phyloP scores from a whole-genome alignment of 2,888 invertebrate species.

The Drosophila stalkeri region DNA sequence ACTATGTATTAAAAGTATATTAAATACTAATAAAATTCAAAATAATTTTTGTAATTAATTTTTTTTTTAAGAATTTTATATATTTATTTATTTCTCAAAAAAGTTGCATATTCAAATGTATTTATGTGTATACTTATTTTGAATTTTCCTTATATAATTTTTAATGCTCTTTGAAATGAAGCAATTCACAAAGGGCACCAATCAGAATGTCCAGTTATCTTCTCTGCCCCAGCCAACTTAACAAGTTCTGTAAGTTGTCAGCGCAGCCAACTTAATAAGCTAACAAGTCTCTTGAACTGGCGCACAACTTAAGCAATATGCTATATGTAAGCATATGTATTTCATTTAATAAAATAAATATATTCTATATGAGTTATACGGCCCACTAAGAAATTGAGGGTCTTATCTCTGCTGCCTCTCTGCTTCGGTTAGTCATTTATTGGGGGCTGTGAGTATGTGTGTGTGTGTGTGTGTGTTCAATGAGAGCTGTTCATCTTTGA shows the following conservation, averaged over 20 bases:
- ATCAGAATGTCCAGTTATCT: not conserved
- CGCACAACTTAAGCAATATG: not conserved
- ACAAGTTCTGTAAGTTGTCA: not conserved
- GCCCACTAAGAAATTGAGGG: conserved; percentile 1
- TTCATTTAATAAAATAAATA: not conserved
- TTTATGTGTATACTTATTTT: not conserved
- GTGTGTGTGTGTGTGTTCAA: not conserved
- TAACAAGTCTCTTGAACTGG: not conserved
- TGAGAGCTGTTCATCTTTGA: conserved; percentile 41
- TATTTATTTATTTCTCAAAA: no score
- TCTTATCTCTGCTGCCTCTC: not conserved
- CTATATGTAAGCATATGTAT: not conserved
- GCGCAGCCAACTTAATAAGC: conserved; percentile 15
- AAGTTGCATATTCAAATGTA: not conserved
- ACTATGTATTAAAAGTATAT: no score
- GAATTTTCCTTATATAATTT: no score
- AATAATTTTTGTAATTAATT: no score
- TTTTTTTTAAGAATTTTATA: no score
- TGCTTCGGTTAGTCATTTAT: conserved; percentile 24
- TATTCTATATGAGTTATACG: not conserved
- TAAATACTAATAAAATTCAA: no score
- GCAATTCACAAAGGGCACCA: no score
- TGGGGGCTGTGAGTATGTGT: not conserved
- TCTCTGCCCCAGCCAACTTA: not conserved
- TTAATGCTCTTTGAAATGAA: not conserved